These are phyloP conservation scores for Agonum fuliginosum DNA, from an alignment of 2,888 invertebrate genomes.

Conservation along the genomic window DNA sequence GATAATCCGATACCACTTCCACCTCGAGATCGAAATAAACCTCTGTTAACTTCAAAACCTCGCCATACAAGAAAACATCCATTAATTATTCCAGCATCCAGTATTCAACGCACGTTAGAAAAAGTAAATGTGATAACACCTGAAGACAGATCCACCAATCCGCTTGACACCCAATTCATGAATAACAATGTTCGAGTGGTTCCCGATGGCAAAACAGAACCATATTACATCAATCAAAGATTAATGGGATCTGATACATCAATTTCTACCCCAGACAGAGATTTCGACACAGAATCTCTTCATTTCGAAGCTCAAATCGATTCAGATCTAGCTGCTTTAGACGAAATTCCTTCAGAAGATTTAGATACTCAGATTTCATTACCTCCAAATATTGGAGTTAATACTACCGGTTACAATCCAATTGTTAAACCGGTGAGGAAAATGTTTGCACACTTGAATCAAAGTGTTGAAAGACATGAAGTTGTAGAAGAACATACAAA, in stretches of 20 bases:
- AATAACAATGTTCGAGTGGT: slow-evolving; percentile 65
- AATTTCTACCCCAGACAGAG: slow-evolving; percentile 60
- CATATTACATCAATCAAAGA: slow-evolving; percentile 62
- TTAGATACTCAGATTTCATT: slow-evolving; percentile 52
- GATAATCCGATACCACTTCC: slow-evolving; percentile 86
- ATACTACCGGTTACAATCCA: slow-evolving; percentile 24
- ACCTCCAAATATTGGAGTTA: slow-evolving; percentile 21
- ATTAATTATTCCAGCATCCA: slow-evolving; percentile 82
- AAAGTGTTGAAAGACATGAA: slow-evolving; percentile 18
- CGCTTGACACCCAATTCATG: slow-evolving; percentile 67
- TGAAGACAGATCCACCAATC: slow-evolving; percentile 64
- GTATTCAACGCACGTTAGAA: slow-evolving; percentile 78
- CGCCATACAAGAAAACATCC: slow-evolving; percentile 89
- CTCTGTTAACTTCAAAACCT: slow-evolving; percentile 79
- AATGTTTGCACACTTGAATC: slow-evolving; percentile 43
- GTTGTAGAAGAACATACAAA: slow-evolving; percentile 42
- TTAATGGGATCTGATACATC: slow-evolving; percentile 57
- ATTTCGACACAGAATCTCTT: slow-evolving; percentile 71
- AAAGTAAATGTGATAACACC: slow-evolving; percentile 75
- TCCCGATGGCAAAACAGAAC: slow-evolving; percentile 61
- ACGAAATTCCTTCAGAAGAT: slow-evolving; percentile 72
- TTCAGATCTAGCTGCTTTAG: slow-evolving; percentile 77
- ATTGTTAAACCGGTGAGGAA: slow-evolving; percentile 47
- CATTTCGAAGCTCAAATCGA: slow-evolving; percentile 80
- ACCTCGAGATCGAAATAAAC: slow-evolving; percentile 82